phyloP scores from a whole-genome alignment of 2,888 invertebrate species.

The Neuroscelio doddi region DNA sequence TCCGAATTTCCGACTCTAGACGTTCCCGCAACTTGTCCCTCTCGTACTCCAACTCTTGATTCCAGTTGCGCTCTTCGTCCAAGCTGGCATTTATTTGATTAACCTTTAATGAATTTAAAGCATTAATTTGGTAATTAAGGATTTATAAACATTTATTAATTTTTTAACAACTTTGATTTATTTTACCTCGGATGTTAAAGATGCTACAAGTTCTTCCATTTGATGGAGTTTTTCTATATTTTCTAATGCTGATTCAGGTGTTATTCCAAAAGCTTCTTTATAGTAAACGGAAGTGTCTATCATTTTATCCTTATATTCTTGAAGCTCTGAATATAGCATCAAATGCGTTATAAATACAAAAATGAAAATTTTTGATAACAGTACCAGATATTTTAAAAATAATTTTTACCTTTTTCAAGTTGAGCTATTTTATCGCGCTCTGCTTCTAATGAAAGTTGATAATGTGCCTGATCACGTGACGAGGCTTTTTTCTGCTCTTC shows the following conservation, averaged over 20 bases:
- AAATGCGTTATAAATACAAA: too few relatives aligned
- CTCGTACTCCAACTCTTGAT: slow-evolving; percentile 65
- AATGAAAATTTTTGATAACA: too few relatives aligned
- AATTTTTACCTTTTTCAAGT: slow-evolving; percentile 71
- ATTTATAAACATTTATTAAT: not conserved
- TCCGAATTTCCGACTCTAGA: slow-evolving; percentile 56
- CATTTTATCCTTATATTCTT: slow-evolving; percentile 57
- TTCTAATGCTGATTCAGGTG: slow-evolving; percentile 63
- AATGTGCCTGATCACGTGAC: slow-evolving; percentile 62
- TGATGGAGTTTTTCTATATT: slow-evolving; percentile 65
- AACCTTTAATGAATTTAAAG: too few relatives aligned
- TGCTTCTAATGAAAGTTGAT: slow-evolving; percentile 61
- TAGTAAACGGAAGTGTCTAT: slow-evolving; percentile 59
- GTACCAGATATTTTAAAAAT: slow-evolving; percentile 62
- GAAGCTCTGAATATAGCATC: slow-evolving; percentile 54
- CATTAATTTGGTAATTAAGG: too few relatives aligned
- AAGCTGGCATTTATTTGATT: slow-evolving; percentile 63
- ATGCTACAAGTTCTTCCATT: slow-evolving; percentile 63
- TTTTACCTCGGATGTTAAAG: slow-evolving; percentile 67
- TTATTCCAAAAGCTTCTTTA: slow-evolving; percentile 63
- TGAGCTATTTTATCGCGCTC: slow-evolving; percentile 59
- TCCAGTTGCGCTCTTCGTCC: slow-evolving; percentile 66
- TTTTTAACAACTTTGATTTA: too few relatives aligned
- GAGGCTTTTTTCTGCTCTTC: slow-evolving; percentile 77
- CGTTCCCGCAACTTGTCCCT: slow-evolving; percentile 62